phyloP scores from a whole-genome alignment of 2,113 vertebrate genomes.

The Antennarius striatus region DNA sequence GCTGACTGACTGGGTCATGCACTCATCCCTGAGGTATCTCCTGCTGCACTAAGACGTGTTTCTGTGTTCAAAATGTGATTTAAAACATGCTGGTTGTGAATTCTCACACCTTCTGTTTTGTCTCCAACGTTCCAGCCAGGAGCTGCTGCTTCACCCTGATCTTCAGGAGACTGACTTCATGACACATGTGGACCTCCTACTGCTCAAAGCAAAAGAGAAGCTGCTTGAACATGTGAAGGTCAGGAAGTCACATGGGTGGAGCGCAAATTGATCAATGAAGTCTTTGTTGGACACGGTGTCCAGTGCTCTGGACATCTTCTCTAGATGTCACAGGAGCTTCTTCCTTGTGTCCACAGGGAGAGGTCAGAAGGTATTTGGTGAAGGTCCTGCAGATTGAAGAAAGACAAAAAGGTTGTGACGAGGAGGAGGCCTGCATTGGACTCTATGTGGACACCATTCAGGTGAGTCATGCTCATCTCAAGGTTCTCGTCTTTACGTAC shows the following conservation, averaged over 20 bases:
- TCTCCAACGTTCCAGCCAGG: constrained; percentile 38
- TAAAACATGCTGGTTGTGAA: too few relatives aligned
- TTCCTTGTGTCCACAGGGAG: constrained; percentile 5
- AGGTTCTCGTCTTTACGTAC: too few relatives aligned
- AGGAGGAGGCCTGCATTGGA: constrained; percentile 43
- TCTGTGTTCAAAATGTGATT: too few relatives aligned
- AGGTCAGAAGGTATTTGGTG: not conserved
- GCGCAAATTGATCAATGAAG: not conserved
- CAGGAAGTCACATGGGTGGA: too few relatives aligned
- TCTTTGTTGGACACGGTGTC: not conserved
- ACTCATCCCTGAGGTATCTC: constrained; percentile 57
- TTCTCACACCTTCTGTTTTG: constrained; percentile 2
- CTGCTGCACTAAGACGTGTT: not conserved
- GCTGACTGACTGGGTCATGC: constrained; percentile 51
- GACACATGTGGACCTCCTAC: constrained; percentile 27
- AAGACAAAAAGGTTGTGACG: not conserved
- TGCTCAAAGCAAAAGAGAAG: constrained; percentile 36
- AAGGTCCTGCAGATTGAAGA: constrained; percentile 33
- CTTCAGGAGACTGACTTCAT: constrained; percentile 2
- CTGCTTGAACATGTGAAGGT: constrained; percentile 49
- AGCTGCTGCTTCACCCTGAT: not conserved
- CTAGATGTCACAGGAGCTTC: not conserved
- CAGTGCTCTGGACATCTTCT: too few relatives aligned
- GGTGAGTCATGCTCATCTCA: constrained; percentile 31
- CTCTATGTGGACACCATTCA: constrained; percentile 66